phyloP scores from a whole-genome alignment of 1,140 invertebrate species.

The Teleopsis dalmanni region DNA sequence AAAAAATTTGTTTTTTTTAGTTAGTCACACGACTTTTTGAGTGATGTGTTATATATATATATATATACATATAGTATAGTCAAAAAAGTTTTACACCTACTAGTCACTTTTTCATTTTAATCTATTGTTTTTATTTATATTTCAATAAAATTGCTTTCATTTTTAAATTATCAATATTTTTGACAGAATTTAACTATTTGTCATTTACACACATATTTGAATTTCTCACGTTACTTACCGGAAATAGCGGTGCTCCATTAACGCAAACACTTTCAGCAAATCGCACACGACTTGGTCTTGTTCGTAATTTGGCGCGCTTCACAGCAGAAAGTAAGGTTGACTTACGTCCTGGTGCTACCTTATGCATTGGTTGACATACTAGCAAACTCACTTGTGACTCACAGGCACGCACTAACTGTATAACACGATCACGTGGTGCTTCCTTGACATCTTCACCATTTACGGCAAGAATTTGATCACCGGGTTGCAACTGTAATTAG shows the following conservation, averaged over 20 bases:
- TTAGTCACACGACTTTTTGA: too few species aligned
- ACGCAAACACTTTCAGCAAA: conserved; percentile 84
- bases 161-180: too few species aligned
- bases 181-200: too few species aligned
- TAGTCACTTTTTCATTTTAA: too few species aligned
- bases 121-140: too few species aligned
- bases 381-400: conserved; percentile 64
- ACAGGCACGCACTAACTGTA: conserved; percentile 77
- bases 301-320: conserved; percentile 72
- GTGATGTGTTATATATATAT: too few species aligned
- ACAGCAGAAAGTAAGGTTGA: conserved; percentile 79
- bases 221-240: too few species aligned
- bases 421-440: conserved; percentile 80
- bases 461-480: conserved; percentile 81
- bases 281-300: conserved; percentile 74
- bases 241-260: conserved; percentile 71
- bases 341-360: conserved; percentile 59
- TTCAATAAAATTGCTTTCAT: too few species aligned
- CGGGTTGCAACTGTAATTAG: conserved; percentile 62
- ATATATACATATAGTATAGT: too few species aligned
- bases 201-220: too few species aligned
- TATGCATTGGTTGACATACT: conserved; percentile 74
- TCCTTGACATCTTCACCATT: conserved; percentile 83
- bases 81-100: too few species aligned
- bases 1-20: too few species aligned